Base-by-base conservation (phyloP, 2,113 vertebrate species). In the Rhinolophus sinicus region DNA sequence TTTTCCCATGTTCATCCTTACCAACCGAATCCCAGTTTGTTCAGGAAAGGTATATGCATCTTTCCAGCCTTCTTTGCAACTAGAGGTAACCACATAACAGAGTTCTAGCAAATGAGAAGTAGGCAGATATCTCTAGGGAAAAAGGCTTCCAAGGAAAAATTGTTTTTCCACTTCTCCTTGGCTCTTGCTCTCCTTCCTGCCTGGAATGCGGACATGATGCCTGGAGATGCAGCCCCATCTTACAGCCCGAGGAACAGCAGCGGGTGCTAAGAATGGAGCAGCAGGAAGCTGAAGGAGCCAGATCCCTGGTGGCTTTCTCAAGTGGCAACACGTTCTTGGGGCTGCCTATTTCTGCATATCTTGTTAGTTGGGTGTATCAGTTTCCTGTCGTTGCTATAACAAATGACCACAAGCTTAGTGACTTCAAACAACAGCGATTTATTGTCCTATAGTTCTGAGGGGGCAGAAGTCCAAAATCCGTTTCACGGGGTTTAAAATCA, bases 101-200 rank as follows among this genome's bases (percentile, higher is more conserved):
- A 70, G 60, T 38, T 92, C 83, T 81, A 67, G 67, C 50, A 67
- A 62, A n/a, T 50, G 33, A 92, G 65, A 75, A 95, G 24, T 52
- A 56, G 47, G 50, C 65, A 95, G 44, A 2, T 56, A 30, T 47
- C 62, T 92, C 80, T 73, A 14, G 62, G 5, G 30, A 40, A 62
- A 18, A 62, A 56, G 10, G 0, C n/a, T 65, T 54, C 75, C 28
- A 73, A 47, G 19, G 47, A 50, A 50, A 67, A 70, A 40, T 3
- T 0, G 28, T 33, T 28, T 91, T 21, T 88, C 35, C 11, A 24
- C 50, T 70, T 44, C 64, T 40, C 60, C 58, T 47, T 69, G 40
- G 21, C 30, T 28, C 60, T 85, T 24, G 15, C 13, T 73, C 24
- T 56, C 30, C 67, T 91, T 44, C 52, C 54, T 15, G 65, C n/a